These are phyloP conservation scores for Avahi laniger DNA, from an alignment of 2,797 vertebrate species.

Conservation along the genomic window DNA sequence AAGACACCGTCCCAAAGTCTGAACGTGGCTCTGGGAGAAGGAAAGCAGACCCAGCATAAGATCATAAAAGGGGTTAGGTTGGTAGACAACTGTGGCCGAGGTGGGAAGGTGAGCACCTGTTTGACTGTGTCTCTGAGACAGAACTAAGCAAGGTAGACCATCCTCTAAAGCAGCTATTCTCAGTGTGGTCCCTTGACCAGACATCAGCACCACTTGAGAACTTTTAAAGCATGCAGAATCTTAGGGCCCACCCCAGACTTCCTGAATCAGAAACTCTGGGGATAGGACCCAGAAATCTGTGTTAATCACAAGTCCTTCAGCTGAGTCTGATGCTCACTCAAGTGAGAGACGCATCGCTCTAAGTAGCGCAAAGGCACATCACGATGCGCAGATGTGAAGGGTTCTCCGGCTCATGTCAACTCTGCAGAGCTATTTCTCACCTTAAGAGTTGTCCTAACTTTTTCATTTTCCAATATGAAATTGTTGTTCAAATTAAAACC, in stretches of 20 bases:
- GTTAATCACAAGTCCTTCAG: not conserved
- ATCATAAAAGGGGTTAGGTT: not conserved
- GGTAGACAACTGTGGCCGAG: not conserved
- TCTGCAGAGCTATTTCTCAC: not conserved
- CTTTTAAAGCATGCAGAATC: not conserved
- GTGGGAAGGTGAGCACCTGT: not conserved
- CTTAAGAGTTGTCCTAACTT: not conserved
- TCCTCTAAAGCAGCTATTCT: not conserved
- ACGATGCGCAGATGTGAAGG: rapidly evolving
- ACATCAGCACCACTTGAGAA: not conserved
- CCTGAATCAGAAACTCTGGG: not conserved
- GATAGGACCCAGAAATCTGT: not conserved
- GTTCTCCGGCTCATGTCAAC: not conserved
- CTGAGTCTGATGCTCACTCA: not conserved
- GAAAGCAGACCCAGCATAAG: not conserved
- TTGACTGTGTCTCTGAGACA: not conserved
- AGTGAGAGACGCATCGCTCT: not conserved
- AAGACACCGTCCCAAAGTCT: not conserved
- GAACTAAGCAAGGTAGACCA: not conserved
- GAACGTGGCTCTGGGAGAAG: not conserved
- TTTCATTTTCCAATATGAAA: not conserved
- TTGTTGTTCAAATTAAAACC: not conserved
- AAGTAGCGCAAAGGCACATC: not conserved
- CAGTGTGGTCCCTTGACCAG: not conserved
- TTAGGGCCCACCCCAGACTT: not conserved